Evolutionary conservation across 2,797 vertebrate genomes (phyloP), one percentile per base, ranked within the genome.

Genomic region (Esox masquinongy): DNA sequence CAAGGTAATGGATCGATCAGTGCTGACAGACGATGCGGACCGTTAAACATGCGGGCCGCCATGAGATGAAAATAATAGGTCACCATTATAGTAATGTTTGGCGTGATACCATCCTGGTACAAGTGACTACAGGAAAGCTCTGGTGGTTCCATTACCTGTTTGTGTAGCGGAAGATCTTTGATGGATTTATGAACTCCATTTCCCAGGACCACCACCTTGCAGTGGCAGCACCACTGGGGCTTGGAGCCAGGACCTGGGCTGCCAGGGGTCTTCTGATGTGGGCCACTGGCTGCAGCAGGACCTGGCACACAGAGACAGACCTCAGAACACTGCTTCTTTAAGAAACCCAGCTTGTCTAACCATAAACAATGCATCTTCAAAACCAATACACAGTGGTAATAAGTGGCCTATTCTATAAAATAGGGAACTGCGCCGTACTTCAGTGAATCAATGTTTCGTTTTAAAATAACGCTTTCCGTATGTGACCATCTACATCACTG

Each of bases 161-260:
- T 88, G 79, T 92, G 89, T 4, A 74, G 69, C 14, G 88, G 89
- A 64, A 96, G 91, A 74, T 98, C 97, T 92, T 92, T 95, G 86
- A 92, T 85, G 22, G 95, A 92, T 86, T 98, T 99, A 80, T 95
- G 93, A 49, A 99, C 97, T 1, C 97, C 97, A 24, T 94, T 96
- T 64, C 98, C 98, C 78, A 99, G 94, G 83, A 99, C 94, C 47
- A 99, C 98, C 70, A 99, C 97, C 83, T 96, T 98, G 90, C 98
- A 99, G 84, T 99, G 94, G 79, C 96, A 97, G 84, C 98, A 99
- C 98, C 98, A 99, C 12, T 96, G 96, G 6, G 96, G 95, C 79
- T 95, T 96, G 85, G 94, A 83, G 0, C 92, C 95, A 1, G 94
- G 86, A 82, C 93, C 95, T 1, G 94, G 86, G 82, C 93, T 89